Evolutionary conservation across 2,113 vertebrate genomes (phyloP), one percentile per base, ranked within the genome.

Genomic region (Crotalus horridus): DNA sequence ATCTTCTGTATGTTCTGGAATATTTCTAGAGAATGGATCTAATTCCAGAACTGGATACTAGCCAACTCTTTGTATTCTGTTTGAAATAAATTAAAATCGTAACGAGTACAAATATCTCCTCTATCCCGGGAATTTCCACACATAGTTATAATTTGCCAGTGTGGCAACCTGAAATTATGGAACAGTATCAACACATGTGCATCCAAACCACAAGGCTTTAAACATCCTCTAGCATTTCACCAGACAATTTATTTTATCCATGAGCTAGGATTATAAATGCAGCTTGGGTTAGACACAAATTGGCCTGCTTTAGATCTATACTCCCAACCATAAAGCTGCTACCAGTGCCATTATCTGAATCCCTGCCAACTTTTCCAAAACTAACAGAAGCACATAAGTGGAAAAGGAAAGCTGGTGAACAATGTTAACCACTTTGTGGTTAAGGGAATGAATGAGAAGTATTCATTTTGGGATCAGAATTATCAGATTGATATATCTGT

Each of bases 221-320:
- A 93, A 90, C 92, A 89, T 53, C 88, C 39, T 85, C 55, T 61
- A 90, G 88, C 55, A 90, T 90, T 90, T 93, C 92, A 93, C 89
- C 74, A 87, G 89, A 43, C 33, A 86, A 93, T 93, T 90, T 93
- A 89, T 53, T 61, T 86, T 86, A 87, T 61, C 43, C 87, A 86
- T 64, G 89, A 39, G 26, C 53, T 33, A 87, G 56, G n/a, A 17
- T 51, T 93, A 56, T 90, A 90, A 93, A 87, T 64, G 89, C 81
- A 53, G 89, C 56, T 87, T 54, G 56, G 56, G 29, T 48, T 48
- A 51, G 89, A 64, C 74, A 90, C 55, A 87, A 90, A 93, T 93
- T 90, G 81, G 89, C 56, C 48, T 86, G 55, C 69, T 90, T 93
- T 89, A 90, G 92, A 85, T 90, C 89, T 90, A 12, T 64, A 85